Conservation (phyloP, 2,888 invertebrate species). For the Daptonema setosum region DNA sequence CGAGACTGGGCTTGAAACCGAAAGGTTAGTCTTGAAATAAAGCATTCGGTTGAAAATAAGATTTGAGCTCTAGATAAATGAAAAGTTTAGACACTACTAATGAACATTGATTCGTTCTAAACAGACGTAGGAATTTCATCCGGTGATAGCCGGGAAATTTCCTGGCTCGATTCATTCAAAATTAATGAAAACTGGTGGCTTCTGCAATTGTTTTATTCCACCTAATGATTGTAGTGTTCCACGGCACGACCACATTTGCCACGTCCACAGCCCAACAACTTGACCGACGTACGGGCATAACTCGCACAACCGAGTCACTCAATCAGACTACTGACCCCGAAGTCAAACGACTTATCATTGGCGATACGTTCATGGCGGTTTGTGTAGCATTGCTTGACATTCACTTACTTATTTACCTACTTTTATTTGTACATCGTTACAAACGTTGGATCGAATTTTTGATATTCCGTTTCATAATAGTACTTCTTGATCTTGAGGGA, state of each 20-base stretch:
- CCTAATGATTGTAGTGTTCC: conserved; percentile 17
- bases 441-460: no score
- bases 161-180: no score
- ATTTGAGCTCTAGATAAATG: conserved; percentile 39
- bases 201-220: no score
- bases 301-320: conserved; percentile 7
- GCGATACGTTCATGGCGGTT: conserved; percentile 80
- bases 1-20: not conserved
- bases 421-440: no score
- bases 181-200: no score
- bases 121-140: no score
- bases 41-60: no score
- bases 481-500: no score
- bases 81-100: conserved; percentile 34
- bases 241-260: conserved; percentile 16
- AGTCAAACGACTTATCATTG: conserved; percentile 92
- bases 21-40: not conserved
- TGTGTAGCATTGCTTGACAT: conserved; percentile 7
- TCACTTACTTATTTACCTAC: no score
- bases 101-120: no score
- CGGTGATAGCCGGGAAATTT: no score
- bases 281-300: conserved; percentile 7
- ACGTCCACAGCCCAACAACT: conserved; percentile 11
- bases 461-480: no score
- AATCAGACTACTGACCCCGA: conserved; percentile 56